Conservation (phyloP, 2,888 invertebrate genomes). For the Beris morrisii region DNA sequence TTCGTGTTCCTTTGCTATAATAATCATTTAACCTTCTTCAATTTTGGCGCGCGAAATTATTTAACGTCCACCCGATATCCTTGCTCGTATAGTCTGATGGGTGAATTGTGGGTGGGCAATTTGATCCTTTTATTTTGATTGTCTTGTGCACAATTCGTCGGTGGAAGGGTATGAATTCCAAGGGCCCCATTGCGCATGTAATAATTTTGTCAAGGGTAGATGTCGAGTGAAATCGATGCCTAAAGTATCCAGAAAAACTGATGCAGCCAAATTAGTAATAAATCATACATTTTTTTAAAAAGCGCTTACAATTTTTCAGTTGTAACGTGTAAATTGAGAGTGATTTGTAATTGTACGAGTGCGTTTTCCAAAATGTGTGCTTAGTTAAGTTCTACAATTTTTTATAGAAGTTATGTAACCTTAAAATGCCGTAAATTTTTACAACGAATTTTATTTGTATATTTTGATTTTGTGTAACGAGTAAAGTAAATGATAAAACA, state of each 20-base stretch:
- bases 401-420: slow-evolving; percentile 28
- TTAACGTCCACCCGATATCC: not conserved
- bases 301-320: slow-evolving; percentile 12
- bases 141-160: not conserved
- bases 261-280: slow-evolving; percentile 32
- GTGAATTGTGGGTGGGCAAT: slow-evolving; percentile 1
- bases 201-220: slow-evolving; percentile 37
- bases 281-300: slow-evolving; percentile 19
- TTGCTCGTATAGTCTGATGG: slow-evolving; percentile 2
- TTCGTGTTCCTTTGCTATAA: not conserved
- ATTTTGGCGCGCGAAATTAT: slow-evolving; percentile 29
- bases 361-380: not conserved
- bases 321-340: not conserved
- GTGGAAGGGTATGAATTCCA: slow-evolving; percentile 13
- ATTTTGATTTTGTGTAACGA: too few relatives aligned
- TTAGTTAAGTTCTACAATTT: slow-evolving; percentile 4
- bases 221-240: slow-evolving; percentile 33
- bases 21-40: slow-evolving; percentile 33
- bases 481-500: not conserved
- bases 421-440: slow-evolving; percentile 24
- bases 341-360: too few relatives aligned
- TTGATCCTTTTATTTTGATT: slow-evolving; percentile 11
- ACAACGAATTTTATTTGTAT: slow-evolving; percentile 13
- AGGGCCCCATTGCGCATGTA: slow-evolving; percentile 35
- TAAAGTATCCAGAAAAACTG: slow-evolving; percentile 30